phyloP scores from a whole-genome alignment of 1,140 invertebrate species.

The Atopsyche davidsoni region DNA sequence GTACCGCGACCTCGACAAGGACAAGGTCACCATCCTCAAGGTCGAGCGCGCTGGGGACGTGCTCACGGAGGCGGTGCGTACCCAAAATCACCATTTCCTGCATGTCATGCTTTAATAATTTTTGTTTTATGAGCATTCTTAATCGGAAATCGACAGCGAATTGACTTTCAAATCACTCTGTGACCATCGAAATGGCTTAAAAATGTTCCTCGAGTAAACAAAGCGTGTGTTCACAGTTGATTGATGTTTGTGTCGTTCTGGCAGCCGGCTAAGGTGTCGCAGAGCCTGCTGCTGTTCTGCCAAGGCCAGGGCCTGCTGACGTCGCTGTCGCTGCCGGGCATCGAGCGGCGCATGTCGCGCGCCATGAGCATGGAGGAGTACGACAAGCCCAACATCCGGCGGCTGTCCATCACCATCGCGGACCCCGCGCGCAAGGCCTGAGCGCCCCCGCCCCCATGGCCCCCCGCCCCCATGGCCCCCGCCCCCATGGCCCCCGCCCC shows the following conservation, averaged over 20 bases:
- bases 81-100: too few species aligned
- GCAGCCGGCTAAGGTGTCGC: slow-evolving; percentile 76
- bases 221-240: too few species aligned
- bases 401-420: slow-evolving; percentile 60
- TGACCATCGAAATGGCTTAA: too few species aligned
- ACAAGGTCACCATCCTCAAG: slow-evolving; percentile 75
- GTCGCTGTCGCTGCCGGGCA: slow-evolving; percentile 63
- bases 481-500: too few species aligned
- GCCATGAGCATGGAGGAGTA: slow-evolving; percentile 79
- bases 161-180: too few species aligned
- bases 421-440: slow-evolving; percentile 36
- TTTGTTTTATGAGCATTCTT: too few species aligned
- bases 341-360: slow-evolving; percentile 60
- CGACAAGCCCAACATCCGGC: slow-evolving; percentile 67
- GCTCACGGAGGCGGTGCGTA: slow-evolving; percentile 65
- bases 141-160: too few species aligned
- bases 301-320: slow-evolving; percentile 74
- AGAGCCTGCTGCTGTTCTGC: slow-evolving; percentile 74
- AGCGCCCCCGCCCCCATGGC: slow-evolving; percentile 31
- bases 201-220: too few species aligned
- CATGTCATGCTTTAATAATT: too few species aligned
- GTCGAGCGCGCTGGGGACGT: slow-evolving; percentile 76
- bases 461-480: slow-evolving; percentile 31
- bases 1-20: slow-evolving; percentile 70
- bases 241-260: too few species aligned